Base-by-base conservation (phyloP, 2,797 vertebrate species). In the Rhinichthys osculus region DNA sequence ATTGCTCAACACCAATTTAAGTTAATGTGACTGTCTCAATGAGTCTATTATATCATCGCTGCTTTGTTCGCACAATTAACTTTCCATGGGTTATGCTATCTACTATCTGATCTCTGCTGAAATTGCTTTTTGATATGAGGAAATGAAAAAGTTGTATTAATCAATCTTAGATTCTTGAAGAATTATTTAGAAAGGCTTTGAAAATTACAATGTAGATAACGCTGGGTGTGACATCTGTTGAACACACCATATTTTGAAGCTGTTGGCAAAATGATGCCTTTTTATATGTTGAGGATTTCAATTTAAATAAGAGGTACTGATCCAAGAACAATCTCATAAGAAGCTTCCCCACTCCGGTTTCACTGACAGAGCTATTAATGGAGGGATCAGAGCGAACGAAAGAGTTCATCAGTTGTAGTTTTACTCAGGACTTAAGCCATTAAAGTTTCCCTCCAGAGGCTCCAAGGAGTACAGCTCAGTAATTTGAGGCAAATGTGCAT, bases 21-120 rank as follows among this genome's bases (percentile, higher is more conserved):
- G 85, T 82, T 89, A 90, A 80, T 59, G 54, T 47, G 14, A 71
- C 83, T 50, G 59, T 66, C 69, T 81, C 67, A 70, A 50, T 85
- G 78, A 79, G 57, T 87, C 70, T 81, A 71, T 85, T 87, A 87
- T 74, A 85, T 80, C 62, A 59, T 85, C 74, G 38, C 44, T 72
- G 81, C 82, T 86, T 86, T 84, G 77, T 81, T 85, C 71, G 70
- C 83, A 81, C 78, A 79, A 81, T 86, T 80, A 86, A 59, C 81
- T 87, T 82, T 84, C 84, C 74, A 77, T 21, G 54, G 85, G 72
- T 84, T 82, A 73, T 70, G 44, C 78, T 79, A 84, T 87, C 80
- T 74, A 84, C 83, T 54, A 79, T 82, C 73, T 88, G 73, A 79
- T 85, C 27, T 79, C 57, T 66, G 67, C 74, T 87, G 44, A 84